These are phyloP conservation scores for Oostethus manadensis DNA, from an alignment of 2,113 vertebrate species.

Conservation along the genomic window DNA sequence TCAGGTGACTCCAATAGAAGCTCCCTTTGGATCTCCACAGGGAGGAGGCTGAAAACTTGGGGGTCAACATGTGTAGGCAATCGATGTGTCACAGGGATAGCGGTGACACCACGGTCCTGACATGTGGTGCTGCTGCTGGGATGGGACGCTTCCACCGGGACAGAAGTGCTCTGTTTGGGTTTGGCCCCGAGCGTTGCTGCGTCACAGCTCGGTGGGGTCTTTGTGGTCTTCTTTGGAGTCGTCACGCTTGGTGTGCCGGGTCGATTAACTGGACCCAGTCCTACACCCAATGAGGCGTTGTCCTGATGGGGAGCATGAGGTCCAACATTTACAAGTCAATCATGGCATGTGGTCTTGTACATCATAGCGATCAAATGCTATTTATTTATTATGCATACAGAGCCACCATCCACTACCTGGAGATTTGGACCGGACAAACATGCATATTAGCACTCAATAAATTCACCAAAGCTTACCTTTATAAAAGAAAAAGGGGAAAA, in stretches of 20 bases:
- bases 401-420: no score
- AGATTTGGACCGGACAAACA: no score
- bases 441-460: no score
- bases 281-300: slow-evolving; percentile 1
- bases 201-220: slow-evolving; percentile 10
- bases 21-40: slow-evolving; percentile 79
- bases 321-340: no score
- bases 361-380: no score
- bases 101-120: background rate
- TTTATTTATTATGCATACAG: no score
- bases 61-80: slow-evolving; percentile 72
- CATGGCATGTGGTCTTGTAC: no score
- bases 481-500: no score
- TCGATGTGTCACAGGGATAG: background rate
- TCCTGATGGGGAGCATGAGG: no score
- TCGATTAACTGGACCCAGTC: slow-evolving; percentile 13
- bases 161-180: slow-evolving; percentile 21
- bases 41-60: slow-evolving; percentile 80
- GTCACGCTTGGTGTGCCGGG: background rate
- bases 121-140: slow-evolving; percentile 3
- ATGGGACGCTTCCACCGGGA: background rate
- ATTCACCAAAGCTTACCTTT: no score
- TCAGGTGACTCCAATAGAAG: slow-evolving; percentile 46
- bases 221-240: slow-evolving; percentile 15
- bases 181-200: slow-evolving; percentile 3